Percentiles rank a stretch among this genome's conserved stretches.
Conservation (phyloP, 2,888 invertebrate genomes). For the Epiblema foenella region DNA sequence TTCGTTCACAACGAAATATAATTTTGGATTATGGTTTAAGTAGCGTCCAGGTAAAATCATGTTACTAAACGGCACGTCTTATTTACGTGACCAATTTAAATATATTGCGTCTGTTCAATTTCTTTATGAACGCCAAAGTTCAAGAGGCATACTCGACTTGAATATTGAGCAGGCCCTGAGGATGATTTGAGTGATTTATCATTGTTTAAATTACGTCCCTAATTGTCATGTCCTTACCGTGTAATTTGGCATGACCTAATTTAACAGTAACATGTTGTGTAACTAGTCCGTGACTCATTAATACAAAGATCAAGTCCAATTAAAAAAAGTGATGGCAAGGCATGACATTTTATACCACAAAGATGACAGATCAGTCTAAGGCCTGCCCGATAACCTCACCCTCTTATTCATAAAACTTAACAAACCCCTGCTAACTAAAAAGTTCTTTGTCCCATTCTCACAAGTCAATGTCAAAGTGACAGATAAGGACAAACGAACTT, state of each 20-base stretch:
- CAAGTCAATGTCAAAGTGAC: too few relatives aligned
- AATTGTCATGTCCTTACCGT: constrained; percentile 75
- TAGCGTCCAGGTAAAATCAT: constrained; percentile 41
- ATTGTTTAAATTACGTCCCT: constrained; percentile 71
- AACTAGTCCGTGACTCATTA: background rate
- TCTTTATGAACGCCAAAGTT: constrained; percentile 73
- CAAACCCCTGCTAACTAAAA: too few relatives aligned
- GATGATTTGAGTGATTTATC: constrained; percentile 67
- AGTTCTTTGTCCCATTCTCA: too few relatives aligned
- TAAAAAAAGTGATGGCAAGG: too few relatives aligned
- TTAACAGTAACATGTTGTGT: constrained; percentile 44
- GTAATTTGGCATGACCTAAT: constrained; percentile 64
- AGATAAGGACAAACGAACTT: too few relatives aligned
- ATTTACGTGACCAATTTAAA: constrained; percentile 67
- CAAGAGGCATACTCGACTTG: constrained; percentile 65
- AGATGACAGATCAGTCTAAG: too few relatives aligned
- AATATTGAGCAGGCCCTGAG: constrained; percentile 73
- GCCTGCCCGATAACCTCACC: too few relatives aligned
- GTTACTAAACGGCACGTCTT: constrained; percentile 35
- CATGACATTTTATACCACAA: too few relatives aligned
- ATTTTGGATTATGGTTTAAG: background rate
- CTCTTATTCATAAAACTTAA: too few relatives aligned
- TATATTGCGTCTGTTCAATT: constrained; percentile 61
- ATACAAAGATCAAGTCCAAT: background rate
- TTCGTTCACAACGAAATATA: background rate